Percentiles rank a stretch among this genome's conserved stretches.
phyloP scores from a whole-genome alignment of 1,140 invertebrate genomes.

The Drosophila subobscura region DNA sequence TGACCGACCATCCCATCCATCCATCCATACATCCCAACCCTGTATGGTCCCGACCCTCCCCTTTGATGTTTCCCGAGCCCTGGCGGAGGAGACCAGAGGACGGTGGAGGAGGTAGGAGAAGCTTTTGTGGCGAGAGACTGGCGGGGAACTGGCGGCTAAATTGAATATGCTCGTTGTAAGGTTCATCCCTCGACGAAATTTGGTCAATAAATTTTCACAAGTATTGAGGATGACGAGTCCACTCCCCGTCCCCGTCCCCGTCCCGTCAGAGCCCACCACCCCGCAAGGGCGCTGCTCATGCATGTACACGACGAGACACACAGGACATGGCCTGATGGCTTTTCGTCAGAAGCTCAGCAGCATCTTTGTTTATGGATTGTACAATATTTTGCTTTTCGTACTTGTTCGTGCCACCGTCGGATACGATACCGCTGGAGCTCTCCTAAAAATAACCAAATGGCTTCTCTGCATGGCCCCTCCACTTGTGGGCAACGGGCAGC shows the following conservation, averaged over 20 bases:
- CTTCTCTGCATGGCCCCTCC: slow-evolving; percentile 1
- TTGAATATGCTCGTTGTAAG: slow-evolving; percentile 52
- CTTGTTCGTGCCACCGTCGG: slow-evolving; percentile 18
- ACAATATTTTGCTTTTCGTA: slow-evolving; percentile 30
- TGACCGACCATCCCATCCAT: not conserved
- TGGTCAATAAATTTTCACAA: slow-evolving; percentile 52
- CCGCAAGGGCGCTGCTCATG: too few species aligned
- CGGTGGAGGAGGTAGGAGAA: not conserved
- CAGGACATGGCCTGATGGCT: slow-evolving; percentile 19
- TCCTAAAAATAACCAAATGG: slow-evolving; percentile 36
- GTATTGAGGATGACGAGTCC: slow-evolving; percentile 53
- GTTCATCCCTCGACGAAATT: slow-evolving; percentile 57
- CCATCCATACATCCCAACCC: too few species aligned
- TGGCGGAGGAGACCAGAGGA: slow-evolving; percentile 1
- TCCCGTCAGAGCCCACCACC: too few species aligned
- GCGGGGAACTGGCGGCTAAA: slow-evolving; percentile 33
- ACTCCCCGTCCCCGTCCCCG: too few species aligned
- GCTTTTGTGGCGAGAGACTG: slow-evolving; percentile 14
- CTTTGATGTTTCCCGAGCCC: slow-evolving; percentile 45
- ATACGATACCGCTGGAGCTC: slow-evolving; percentile 10
- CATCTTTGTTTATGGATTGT: slow-evolving; percentile 30
- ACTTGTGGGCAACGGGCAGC: slow-evolving; percentile 1
- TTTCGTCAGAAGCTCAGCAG: slow-evolving; percentile 25
- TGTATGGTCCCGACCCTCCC: slow-evolving; percentile 2
- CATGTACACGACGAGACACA: too few species aligned